Evolutionary conservation across 2,888 invertebrate species (phyloP), one percentile per base, ranked within the genome.

Genomic region (Microplitis manilae): DNA sequence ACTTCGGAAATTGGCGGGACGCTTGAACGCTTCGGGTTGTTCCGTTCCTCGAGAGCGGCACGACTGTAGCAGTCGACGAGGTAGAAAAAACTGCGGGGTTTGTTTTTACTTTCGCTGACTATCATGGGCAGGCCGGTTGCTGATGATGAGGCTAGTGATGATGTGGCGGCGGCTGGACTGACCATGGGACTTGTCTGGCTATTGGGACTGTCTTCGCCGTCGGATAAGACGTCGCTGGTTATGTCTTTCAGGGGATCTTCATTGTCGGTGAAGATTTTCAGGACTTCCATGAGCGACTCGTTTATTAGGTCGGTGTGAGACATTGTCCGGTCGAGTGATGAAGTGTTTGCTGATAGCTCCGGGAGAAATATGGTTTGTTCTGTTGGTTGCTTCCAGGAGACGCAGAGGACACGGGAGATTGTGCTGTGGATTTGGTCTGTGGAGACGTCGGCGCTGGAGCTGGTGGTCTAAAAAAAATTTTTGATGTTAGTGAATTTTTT

Each of bases 1-100:
- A 95, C 90, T 81, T 94, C 94, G 85, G 94, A 94, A 79, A 96
- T 88, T 6, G 95, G 95, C 1, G 94, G 94, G 81, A 94, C 92
- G 79, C 94, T 95, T 83, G 94, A 94, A 87, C 93, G 93, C 92
- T 93, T 96, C 20, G 95, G 94, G 87, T 95, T 92, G 86, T 94
- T 94, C 83, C 95, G 91, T 88, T 95, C 95, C 87, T 96, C 96
- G 0, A 93, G 87, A 60, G 93, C 93, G 15, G 95, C 94, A 83
- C 95, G 92, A 61, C 94, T 93, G 88, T 96, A 96, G 86, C 92
- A 93, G 81, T 93, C 93, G 84, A 93, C 90, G 75, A 94, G 88
- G 85, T 93, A 94, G 69, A 83, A 79, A n/a, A 89, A 83, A 79
- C 87, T 87, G 76, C 86, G 86, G 15, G 88, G 85, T 73, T 87